Conservation (phyloP, 2,113 vertebrate species). For the Leucopternis melanops region DNA sequence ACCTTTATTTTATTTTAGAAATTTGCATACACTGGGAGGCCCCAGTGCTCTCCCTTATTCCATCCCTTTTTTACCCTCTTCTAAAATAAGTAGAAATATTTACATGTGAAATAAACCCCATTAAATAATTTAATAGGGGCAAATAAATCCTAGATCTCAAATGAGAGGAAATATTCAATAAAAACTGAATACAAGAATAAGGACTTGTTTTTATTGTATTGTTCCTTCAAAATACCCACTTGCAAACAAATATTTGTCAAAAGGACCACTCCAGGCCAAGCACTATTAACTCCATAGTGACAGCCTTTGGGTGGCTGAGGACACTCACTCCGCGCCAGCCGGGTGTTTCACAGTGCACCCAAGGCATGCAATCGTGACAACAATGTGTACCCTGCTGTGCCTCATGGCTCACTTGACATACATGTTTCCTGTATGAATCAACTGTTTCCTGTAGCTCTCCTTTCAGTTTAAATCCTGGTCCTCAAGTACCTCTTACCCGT, state of each 20-base stretch:
- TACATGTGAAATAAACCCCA: not conserved
- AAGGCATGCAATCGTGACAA: rapidly evolving
- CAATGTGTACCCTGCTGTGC: not conserved
- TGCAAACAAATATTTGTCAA: not conserved
- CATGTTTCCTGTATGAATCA: not conserved
- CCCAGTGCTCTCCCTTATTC: not conserved
- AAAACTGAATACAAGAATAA: not conserved
- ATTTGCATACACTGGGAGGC: not conserved
- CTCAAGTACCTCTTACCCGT: not conserved
- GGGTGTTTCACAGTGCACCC: not conserved
- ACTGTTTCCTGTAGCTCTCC: not conserved
- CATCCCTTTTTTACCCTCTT: not conserved
- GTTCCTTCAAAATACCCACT: not conserved
- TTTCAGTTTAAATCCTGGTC: not conserved
- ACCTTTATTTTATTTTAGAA: not conserved
- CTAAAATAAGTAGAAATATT: not conserved
- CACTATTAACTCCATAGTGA: not conserved
- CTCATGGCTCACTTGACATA: not conserved
- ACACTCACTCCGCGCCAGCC: not conserved
- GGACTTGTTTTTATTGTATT: not conserved
- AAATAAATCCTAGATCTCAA: not conserved
- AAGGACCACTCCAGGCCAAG: not conserved
- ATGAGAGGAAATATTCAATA: not conserved
- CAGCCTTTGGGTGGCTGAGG: not conserved
- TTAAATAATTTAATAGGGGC: not conserved